Evolutionary conservation across 2,113 vertebrate genomes (phyloP), one percentile per base, ranked within the genome.

Genomic region (Oncorhynchus clarkii): DNA sequence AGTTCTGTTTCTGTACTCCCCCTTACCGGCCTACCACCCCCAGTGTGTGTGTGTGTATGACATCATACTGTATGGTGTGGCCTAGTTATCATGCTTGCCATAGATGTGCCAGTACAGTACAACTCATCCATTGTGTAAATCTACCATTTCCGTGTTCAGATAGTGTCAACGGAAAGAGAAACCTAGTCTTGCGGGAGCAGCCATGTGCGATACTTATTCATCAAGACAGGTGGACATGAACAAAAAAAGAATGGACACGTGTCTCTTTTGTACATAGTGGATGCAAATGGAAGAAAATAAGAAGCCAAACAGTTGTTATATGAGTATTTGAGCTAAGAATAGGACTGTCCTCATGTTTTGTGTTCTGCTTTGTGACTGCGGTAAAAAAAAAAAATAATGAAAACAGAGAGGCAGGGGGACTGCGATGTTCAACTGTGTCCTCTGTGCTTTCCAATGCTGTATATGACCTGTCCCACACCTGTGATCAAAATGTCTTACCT

Each of bases 291-390:
- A 86, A 80, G 75, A 81, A 54, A 76, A 86, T 85, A 80, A 84
- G 67, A 78, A 81, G 85, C 76, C 84, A 90, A 89, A 87, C 86
- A 92, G 75, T 80, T 84, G 75, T 85, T 45, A 45, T 45, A 80
- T 84, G 78, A 90, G 80, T 87, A 89, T 89, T 89, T 86, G 84
- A 90, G 73, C 82, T 88, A 83, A 86, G 84, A 91, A 82, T 88
- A 86, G 89, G 76, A 86, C 86, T 88, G 87, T 91, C 90, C 92
- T 91, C 92, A 89, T 95, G 92, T 95, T 45, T 45, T 94, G 93
- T 96, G 93, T 84, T 94, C 92, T 94, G 92, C 88, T 92, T 94
- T 95, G 94, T 97, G 94, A 95, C 93, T 59, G 83, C 93, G 94
- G 93, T 92, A 89, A 92, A 88, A 45, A 12, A 91, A 75, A 79